These are phyloP conservation scores for Zenarchopterus dispar DNA, from an alignment of 2,797 vertebrate species.

Conservation along the genomic window DNA sequence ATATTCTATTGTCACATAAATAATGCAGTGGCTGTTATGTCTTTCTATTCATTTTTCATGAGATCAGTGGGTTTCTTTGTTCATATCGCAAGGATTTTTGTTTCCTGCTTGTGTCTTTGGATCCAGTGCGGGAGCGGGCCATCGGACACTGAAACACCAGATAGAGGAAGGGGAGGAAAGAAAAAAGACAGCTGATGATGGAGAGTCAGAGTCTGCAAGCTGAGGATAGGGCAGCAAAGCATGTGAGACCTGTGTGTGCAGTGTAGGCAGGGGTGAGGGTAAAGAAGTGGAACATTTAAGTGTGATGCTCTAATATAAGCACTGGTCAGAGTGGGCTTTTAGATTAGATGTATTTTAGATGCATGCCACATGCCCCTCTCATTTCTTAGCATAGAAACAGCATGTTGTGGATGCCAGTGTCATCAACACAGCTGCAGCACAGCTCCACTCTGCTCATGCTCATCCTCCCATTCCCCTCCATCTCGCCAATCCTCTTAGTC, in stretches of 20 bases:
- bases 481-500: constrained; percentile 72
- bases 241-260: constrained; percentile 20
- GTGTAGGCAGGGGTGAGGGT: constrained; percentile 14
- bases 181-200: constrained; percentile 39
- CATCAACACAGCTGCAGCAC: constrained; percentile 50
- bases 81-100: constrained; percentile 50
- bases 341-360: constrained; percentile 15
- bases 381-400: constrained; percentile 25
- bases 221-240: constrained; percentile 29
- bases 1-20: constrained; percentile 69
- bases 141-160: constrained; percentile 54
- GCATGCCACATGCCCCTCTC: constrained; percentile 19
- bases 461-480: constrained; percentile 50
- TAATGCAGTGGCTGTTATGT: constrained; percentile 67
- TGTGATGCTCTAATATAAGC: constrained; percentile 34
- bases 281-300: constrained; percentile 23
- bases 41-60: constrained; percentile 62
- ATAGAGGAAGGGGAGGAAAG: not conserved
- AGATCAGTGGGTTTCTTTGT: constrained; percentile 61
- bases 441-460: constrained; percentile 41
- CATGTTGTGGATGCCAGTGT: constrained; percentile 39
- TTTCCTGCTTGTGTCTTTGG: constrained; percentile 40
- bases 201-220: constrained; percentile 36
- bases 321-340: constrained; percentile 4
- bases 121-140: constrained; percentile 25